These are phyloP conservation scores for Trypoxylus dichotomus DNA, from an alignment of 1,140 invertebrate genomes.

Conservation along the genomic window DNA sequence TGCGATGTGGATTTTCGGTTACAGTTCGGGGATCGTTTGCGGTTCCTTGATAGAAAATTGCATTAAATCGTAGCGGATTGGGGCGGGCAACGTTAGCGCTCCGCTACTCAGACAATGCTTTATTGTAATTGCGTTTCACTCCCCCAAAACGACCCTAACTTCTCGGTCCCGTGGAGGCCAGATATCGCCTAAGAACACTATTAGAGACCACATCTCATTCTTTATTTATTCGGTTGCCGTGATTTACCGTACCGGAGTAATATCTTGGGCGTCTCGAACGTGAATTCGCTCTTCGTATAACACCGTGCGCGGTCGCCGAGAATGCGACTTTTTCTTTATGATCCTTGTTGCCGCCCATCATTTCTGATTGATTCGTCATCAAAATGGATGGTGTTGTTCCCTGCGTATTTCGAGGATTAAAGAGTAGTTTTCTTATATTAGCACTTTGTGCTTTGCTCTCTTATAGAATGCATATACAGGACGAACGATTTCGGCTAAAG, in stretches of 20 bases:
- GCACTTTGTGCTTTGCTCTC: no score
- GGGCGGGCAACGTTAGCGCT: slow-evolving; percentile 14
- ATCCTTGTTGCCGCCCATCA: background rate
- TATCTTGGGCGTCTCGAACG: slow-evolving; percentile 20
- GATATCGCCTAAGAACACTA: slow-evolving; percentile 49
- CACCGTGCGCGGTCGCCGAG: background rate
- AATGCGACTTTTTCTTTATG: slow-evolving; percentile 15
- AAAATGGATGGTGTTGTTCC: background rate
- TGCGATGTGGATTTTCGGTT: background rate
- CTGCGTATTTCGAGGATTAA: no score
- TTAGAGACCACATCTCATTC: slow-evolving; percentile 49
- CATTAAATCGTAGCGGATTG: slow-evolving; percentile 41
- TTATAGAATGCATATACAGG: no score
- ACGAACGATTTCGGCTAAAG: no score
- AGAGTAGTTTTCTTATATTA: no score
- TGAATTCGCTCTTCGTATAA: background rate
- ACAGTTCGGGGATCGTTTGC: slow-evolving; percentile 3
- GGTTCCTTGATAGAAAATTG: slow-evolving; percentile 36
- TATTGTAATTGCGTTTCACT: slow-evolving; percentile 49
- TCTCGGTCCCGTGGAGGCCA: slow-evolving; percentile 43
- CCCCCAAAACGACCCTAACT: slow-evolving; percentile 46
- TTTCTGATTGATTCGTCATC: slow-evolving; percentile 15
- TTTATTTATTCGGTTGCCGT: slow-evolving; percentile 44
- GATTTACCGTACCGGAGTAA: slow-evolving; percentile 30
- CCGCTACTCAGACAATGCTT: slow-evolving; percentile 45